Evolutionary conservation across 2,113 vertebrate species (phyloP).

Genomic region (Corynorhinus townsendii): DNA sequence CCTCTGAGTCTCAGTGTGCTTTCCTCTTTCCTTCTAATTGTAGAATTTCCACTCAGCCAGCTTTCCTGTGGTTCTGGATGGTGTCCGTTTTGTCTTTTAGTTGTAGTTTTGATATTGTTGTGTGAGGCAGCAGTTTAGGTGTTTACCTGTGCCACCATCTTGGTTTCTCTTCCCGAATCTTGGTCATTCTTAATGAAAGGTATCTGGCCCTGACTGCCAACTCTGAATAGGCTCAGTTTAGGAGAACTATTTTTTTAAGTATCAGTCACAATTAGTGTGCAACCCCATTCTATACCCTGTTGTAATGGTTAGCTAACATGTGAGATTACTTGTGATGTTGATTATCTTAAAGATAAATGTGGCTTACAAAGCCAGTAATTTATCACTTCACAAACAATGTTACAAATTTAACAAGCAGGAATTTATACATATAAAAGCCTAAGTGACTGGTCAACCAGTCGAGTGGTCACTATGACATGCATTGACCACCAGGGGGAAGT

Average conservation of each 20-base stretch:
- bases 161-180: too few relatives aligned
- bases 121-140: too few relatives aligned
- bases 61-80: too few relatives aligned
- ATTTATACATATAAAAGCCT: background rate
- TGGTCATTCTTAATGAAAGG: background rate
- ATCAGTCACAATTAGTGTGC: background rate
- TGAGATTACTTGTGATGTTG: background rate
- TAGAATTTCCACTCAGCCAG: too few relatives aligned
- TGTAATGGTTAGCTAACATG: background rate
- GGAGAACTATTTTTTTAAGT: background rate
- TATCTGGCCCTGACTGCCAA: background rate
- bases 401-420: background rate
- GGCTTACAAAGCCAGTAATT: background rate
- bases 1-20: too few relatives aligned
- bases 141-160: too few relatives aligned
- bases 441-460: fast-evolving
- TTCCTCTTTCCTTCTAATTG: too few relatives aligned
- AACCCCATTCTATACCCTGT: background rate
- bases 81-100: too few relatives aligned
- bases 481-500: too few relatives aligned
- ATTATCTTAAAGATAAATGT: background rate
- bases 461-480: too few relatives aligned
- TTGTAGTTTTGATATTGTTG: too few relatives aligned
- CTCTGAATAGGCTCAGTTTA: background rate
- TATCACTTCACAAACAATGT: background rate